A percentile compares a stretch with the other conserved stretches of the same genome.
Conservation (phyloP, 2,797 vertebrate species). For the Semaprochilodus insignis region DNA sequence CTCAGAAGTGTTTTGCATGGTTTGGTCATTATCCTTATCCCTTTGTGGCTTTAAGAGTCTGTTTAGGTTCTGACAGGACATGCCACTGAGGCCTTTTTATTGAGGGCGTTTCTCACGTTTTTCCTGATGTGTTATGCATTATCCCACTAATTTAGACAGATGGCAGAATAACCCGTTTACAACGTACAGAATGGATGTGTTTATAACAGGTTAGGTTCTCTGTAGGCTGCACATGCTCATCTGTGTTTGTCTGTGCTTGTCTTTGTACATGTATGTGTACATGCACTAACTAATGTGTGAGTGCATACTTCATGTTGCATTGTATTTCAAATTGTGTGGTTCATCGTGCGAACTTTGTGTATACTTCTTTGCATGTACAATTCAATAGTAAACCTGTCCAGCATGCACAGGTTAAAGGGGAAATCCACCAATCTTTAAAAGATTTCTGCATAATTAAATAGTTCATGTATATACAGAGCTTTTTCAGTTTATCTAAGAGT, state of each 20-base stretch:
- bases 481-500: no score
- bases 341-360: not conserved
- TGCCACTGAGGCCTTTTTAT: slow-evolving; percentile 50
- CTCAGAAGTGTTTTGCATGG: not conserved
- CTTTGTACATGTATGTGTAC: slow-evolving; percentile 15
- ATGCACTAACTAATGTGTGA: slow-evolving; percentile 5
- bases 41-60: not conserved
- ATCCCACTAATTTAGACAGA: not conserved
- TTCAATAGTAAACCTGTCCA: not conserved
- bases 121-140: not conserved
- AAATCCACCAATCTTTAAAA: no score
- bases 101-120: slow-evolving; percentile 37
- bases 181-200: not conserved
- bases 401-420: not conserved
- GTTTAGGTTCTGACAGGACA: slow-evolving; percentile 61
- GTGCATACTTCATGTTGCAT: not conserved
- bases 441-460: no score
- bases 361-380: not conserved
- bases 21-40: not conserved
- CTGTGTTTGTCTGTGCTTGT: not conserved
- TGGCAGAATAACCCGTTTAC: not conserved
- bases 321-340: not conserved
- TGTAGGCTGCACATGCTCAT: slow-evolving; percentile 9
- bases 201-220: slow-evolving; percentile 13
- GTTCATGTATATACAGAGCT: no score